Base-by-base conservation (phyloP, 2,797 vertebrate genomes). In the Liparis tanakae region DNA sequence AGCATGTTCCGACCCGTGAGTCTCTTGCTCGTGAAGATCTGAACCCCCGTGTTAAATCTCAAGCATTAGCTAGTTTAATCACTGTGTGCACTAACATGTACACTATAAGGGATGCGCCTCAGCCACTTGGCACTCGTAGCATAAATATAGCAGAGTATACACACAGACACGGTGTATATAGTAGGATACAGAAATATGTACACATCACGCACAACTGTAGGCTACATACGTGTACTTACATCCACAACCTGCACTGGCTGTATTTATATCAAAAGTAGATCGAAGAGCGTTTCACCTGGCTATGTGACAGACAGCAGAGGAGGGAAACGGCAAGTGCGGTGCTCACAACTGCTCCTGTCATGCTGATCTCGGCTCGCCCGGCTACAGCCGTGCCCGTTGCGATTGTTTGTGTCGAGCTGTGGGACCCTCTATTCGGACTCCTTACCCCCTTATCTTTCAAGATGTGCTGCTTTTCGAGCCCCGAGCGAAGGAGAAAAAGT, bases 371-470 rank as follows among this genome's bases (percentile, higher is more conserved):
- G 78, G 51, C 55, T 70, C 0, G 58, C 61, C 82, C 50, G 76
- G 50, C 65, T 71, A 34, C 67, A 48, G 66, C 72, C 41, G 22
- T 57, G 59, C 80, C 74, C 60, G 67, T 70, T 54, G 66, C 53
- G 30, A 67, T 77, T 75, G 77, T 82, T 87, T 82, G 62, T 75
- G 62, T 53, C 71, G 78, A 83, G 63, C 63, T 46, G 13, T 65
- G 48, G 56, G 71, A 84, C 76, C 76, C 74, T 46, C 73, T 78
- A 48, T 87, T 84, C 67, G 79, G 83, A 88, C 70, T 74, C 68
- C 33, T 30, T 61, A 65, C 70, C 72, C 78, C 72, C 78, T 84
- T 88, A 79, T 89, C 67, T 82, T 51, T 81, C 10, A 44, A 79
- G 85, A 65, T 68, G 78, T 57, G 30, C 72, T 53, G 83, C 70